Base-by-base conservation (phyloP, 2,797 vertebrate species). In the Hypotaenidia philippensis region DNA sequence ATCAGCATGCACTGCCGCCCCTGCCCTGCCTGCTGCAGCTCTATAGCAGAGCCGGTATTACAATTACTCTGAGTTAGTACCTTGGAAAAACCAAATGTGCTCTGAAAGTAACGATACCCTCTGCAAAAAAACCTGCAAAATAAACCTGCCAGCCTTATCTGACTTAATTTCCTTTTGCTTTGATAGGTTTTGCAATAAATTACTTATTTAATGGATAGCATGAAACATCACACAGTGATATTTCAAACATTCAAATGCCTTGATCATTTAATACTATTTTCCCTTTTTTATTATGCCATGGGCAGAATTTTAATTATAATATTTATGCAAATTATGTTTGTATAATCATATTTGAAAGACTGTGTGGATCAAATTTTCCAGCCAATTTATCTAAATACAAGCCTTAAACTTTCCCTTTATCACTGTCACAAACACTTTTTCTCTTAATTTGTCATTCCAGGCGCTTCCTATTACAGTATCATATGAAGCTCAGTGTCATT, bases 241-340 rank as follows among this genome's bases (percentile, higher is more conserved):
- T 95, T 96, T 97, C 91, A 96, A 97, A 95, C 83, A 69, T 92
- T 95, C 95, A 77, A 86, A 91, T 63, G 86, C 88, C 94, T 81
- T 93, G 92, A 97, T 97, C 93, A 90, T 89, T 95, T 97, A 96
- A 96, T 94, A 93, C 86, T 81, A 53, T 93, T 97, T 95, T 97
- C 50, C 41, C 76, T 96, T 96, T 95, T 93, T 94, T 96, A 96
- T 97, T 91, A 93, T 55, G 90, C 94, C 93, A 83, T 75, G 15
- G 84, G 96, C 93, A 95, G 94, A 97, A 97, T 97, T 96, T 96
- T 97, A 96, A 97, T 92, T 95, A 96, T 90, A 96, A 97, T 94
- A 94, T 97, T 96, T 97, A 96, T 95, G 94, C 95, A 98, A 97
- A 98, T 97, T 64, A 89, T 96, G 92, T 97, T 97, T 97, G 89